Evolutionary conservation across 2,888 invertebrate species (phyloP).

Genomic region (Phymatocera aterrima): DNA sequence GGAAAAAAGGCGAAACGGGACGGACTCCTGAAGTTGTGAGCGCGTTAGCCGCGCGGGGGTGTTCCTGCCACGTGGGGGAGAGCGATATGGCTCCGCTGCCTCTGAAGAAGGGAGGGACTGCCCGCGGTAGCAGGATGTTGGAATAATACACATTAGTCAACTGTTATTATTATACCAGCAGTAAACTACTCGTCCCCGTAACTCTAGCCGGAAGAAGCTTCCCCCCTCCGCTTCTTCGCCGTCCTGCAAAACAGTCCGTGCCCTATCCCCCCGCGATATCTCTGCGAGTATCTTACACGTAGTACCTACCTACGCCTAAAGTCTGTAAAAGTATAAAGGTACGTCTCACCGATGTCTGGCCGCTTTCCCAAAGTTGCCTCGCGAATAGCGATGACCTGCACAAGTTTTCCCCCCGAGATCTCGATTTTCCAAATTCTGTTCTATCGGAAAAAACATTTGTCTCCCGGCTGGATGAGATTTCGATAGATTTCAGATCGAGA

Average conservation of each 20-base stretch:
- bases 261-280: background rate
- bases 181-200: slow-evolving; percentile 28
- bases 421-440: too few species aligned
- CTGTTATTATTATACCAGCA: slow-evolving; percentile 52
- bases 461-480: too few species aligned
- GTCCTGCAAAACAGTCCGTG: background rate
- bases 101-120: slow-evolving; percentile 39
- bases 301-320: background rate
- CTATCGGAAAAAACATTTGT: too few species aligned
- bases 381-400: too few species aligned
- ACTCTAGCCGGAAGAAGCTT: slow-evolving; percentile 45
- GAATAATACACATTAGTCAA: slow-evolving; percentile 66
- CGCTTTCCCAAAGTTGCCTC: too few species aligned
- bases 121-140: slow-evolving; percentile 63
- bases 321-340: too few species aligned
- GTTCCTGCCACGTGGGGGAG: slow-evolving; percentile 32
- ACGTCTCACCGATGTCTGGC: too few species aligned
- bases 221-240: slow-evolving; percentile 2
- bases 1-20: too few species aligned
- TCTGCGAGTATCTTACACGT: background rate
- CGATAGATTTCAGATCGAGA: too few species aligned
- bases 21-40: too few species aligned
- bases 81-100: background rate
- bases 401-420: too few species aligned
- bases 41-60: background rate